Percentiles rank a stretch among this genome's conserved stretches.
phyloP scores from a whole-genome alignment of 2,888 invertebrate genomes.

The Adineta ricciae region DNA sequence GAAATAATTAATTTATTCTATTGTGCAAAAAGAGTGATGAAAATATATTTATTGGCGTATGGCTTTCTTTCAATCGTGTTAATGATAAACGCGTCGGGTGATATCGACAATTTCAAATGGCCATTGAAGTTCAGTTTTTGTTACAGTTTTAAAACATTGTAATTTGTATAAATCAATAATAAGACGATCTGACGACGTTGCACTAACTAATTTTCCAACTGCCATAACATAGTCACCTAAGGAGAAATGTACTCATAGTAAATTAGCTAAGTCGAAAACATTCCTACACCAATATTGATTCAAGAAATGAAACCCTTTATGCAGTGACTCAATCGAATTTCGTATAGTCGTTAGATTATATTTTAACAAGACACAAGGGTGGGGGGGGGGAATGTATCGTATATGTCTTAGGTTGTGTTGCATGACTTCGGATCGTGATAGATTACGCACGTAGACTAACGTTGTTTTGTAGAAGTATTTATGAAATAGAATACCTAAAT shows the following conservation, averaged over 20 bases:
- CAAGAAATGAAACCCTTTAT: no score
- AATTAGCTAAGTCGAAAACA: no score
- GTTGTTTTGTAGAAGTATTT: no score
- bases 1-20: neutral
- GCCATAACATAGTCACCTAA: neutral
- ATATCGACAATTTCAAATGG: neutral
- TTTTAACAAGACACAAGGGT: no score
- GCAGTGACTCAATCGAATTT: no score
- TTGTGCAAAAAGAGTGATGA: neutral
- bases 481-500: no score
- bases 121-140: neutral
- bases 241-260: neutral
- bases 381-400: no score
- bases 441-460: no score
- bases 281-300: no score
- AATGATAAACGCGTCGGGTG: neutral
- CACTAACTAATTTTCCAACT: neutral
- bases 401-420: no score
- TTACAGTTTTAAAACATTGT: neutral
- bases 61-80: neutral
- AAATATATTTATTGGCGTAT: neutral
- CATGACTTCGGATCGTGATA: no score
- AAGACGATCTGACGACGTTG: neutral
- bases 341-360: no score
- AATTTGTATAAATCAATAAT: neutral